Percentiles rank a stretch among this genome's conserved stretches.
Conservation (phyloP, 2,113 vertebrate genomes). For the Trinectes maculatus region DNA sequence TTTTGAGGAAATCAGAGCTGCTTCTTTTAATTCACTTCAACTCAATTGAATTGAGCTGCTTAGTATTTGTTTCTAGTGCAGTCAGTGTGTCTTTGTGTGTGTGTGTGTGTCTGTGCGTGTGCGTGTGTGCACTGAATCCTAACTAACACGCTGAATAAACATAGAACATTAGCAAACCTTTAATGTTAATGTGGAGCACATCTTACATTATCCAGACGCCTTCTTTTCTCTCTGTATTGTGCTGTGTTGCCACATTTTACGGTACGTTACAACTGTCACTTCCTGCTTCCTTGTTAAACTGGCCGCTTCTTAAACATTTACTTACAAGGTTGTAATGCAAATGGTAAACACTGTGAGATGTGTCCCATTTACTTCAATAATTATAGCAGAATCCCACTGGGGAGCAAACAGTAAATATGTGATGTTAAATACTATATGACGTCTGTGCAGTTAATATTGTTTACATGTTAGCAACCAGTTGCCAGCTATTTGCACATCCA, state of each 20-base stretch:
- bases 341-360: slow-evolving; percentile 5
- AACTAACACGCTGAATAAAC: slow-evolving; percentile 18
- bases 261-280: background rate
- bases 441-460: background rate
- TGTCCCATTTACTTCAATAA: too few species aligned
- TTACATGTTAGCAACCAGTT: background rate
- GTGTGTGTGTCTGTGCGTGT: background rate
- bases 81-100: background rate
- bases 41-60: slow-evolving; percentile 53
- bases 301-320: background rate
- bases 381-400: too few species aligned
- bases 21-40: slow-evolving; percentile 60
- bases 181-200: background rate
- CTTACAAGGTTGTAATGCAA: background rate
- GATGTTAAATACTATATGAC: background rate
- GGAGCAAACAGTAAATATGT: background rate
- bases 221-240: background rate
- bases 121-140: slow-evolving; percentile 1
- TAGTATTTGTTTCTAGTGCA: slow-evolving; percentile 39
- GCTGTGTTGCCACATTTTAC: background rate
- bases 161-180: slow-evolving; percentile 10
- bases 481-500: background rate
- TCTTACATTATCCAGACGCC: slow-evolving; percentile 1
- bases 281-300: background rate
- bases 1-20: slow-evolving; percentile 40